These are phyloP conservation scores for Menidia beryllina DNA, from an alignment of 2,113 vertebrate genomes.

Conservation along the genomic window DNA sequence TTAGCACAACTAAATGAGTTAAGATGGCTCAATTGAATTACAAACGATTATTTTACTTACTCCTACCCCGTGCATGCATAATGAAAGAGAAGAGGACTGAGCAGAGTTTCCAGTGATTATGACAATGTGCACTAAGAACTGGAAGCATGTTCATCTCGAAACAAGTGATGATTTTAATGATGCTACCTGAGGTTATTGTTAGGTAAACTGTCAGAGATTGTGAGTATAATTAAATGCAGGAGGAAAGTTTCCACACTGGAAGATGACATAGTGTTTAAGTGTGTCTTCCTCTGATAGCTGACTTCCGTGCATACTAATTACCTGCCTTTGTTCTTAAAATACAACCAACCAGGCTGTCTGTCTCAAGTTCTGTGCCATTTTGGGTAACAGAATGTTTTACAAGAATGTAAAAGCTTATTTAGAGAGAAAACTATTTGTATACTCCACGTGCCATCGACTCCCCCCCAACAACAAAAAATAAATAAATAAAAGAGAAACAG, in stretches of 20 bases:
- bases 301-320: conserved; percentile 35
- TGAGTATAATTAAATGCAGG: conserved; percentile 48
- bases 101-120: conserved; percentile 42
- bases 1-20: conserved; percentile 93
- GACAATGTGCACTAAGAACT: conserved; percentile 49
- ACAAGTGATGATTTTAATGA: conserved; percentile 70
- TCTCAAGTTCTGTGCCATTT: conserved; percentile 23
- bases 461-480: no score
- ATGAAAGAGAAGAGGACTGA: conserved; percentile 56
- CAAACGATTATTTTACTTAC: conserved; percentile 85
- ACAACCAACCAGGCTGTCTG: conserved; percentile 35
- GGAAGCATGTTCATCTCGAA: conserved; percentile 38
- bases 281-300: conserved; percentile 53
- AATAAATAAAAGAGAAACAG: conserved; percentile 19
- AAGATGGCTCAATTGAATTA: conserved; percentile 93
- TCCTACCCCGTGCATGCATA: conserved; percentile 69
- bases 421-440: conserved; percentile 17
- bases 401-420: conserved; percentile 38
- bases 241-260: conserved; percentile 53
- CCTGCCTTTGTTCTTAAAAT: conserved; percentile 52
- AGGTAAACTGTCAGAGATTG: conserved; percentile 46
- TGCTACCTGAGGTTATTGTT: conserved; percentile 61
- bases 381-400: conserved; percentile 46
- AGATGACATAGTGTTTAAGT: conserved; percentile 39
- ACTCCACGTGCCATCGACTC: conserved; percentile 6